Base-by-base conservation (phyloP, 2,113 vertebrate genomes). In the Hipposideros armiger region DNA sequence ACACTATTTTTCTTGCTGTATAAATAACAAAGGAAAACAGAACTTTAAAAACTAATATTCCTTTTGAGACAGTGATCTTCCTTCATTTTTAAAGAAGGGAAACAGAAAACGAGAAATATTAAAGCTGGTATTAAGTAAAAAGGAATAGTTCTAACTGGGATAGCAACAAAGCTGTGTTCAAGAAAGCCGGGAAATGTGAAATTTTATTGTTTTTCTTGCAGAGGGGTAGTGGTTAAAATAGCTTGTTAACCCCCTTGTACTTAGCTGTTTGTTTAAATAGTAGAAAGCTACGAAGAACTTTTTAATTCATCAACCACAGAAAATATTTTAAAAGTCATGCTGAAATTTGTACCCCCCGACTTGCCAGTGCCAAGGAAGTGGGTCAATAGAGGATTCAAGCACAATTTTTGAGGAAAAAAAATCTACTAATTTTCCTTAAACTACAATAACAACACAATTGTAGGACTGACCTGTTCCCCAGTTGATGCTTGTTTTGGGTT, bases 231-330 rank as follows among this genome's bases (percentile, higher is more conserved):
- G 60, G 42, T n/a, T 54, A 74, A 81, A 88, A 54, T 64, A 36
- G 45, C 30, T 56, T 36, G 36, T 36, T 74, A 54, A 54, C 52
- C 3, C 30, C 3, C 22, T 20, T 69, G 6, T 28, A 26, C 47
- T 91, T 45, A 32, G 42, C 52, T 93, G 45, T n/a, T 45, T 89
- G 66, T 36, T 94, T 64, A 88, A 87, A 87, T 50, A 14, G 47
- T 14, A 76, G 11, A 89, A 77, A 90, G 32, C 20, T 24, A 86
- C 70, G 58, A 60, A 64, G 13, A 26, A 74, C 30, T 74, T 45
- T 52, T 96, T 95, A 69, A 69, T 60, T 50, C 58, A 69, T 22
- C 11, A 92, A 56, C 24, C 74, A 90, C 26, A 67, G 42, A 69
- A 91, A 92, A n/a, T 7, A 20, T 45, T 45, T 64, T 15, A 16